Percentiles rank a stretch among this genome's conserved stretches.
These are phyloP conservation scores for Osmerus mordax DNA, from an alignment of 2,113 vertebrate species.

Conservation along the genomic window DNA sequence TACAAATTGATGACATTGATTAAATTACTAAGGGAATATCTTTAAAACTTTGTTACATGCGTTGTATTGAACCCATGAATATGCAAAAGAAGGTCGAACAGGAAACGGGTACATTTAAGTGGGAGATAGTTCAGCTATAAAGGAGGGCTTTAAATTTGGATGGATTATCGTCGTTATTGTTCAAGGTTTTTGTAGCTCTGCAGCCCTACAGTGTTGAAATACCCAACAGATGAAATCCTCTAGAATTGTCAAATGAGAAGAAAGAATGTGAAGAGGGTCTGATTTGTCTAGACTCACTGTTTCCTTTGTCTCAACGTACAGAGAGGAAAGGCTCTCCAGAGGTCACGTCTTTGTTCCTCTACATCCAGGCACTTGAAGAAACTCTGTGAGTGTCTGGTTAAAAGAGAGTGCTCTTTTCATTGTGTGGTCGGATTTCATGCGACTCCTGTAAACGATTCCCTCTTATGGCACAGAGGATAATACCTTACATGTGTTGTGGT, in stretches of 20 bases:
- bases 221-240: not conserved
- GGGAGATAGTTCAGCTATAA: too few relatives aligned
- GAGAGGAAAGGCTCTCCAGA: conserved; percentile 42
- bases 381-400: not conserved
- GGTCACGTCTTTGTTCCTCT: conserved; percentile 36
- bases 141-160: not conserved
- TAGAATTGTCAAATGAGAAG: not conserved
- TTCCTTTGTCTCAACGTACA: conserved; percentile 36
- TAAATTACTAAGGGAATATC: not conserved
- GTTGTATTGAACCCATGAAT: not conserved
- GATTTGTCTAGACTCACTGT: conserved; percentile 4
- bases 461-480: conserved; percentile 41
- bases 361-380: conserved; percentile 20
- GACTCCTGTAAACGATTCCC: conserved; percentile 35
- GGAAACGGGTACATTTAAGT: too few relatives aligned
- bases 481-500: conserved; percentile 55
- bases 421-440: conserved; percentile 47
- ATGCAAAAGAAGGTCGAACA: too few relatives aligned
- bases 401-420: conserved; percentile 27
- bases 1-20: conserved; percentile 35
- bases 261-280: conserved; percentile 18
- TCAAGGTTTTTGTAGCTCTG: not conserved
- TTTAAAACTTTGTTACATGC: not conserved
- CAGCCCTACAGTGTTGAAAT: not conserved
- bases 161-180: not conserved